Evolutionary conservation across 1,140 invertebrate species (phyloP), one percentile per base, ranked within the genome.

Genomic region (Caenorhabditis tropicalis): DNA sequence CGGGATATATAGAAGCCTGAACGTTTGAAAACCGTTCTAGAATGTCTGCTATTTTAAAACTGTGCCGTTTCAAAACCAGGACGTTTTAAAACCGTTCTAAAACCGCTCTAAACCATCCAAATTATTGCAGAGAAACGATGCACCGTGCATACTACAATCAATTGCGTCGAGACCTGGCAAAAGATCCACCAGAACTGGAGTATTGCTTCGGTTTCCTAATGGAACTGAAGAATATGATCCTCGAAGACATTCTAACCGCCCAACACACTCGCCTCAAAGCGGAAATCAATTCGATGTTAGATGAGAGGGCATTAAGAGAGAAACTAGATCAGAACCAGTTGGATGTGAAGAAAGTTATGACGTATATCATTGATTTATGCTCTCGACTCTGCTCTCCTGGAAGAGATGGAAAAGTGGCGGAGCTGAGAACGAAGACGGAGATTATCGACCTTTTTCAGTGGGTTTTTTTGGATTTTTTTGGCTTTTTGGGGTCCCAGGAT

Each of bases 301-400:
- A 84, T n/a, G 83, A 84, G 53, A 21, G 21, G 10, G 29, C 21
- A 27, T 51, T 84, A 12, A 46, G 83, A 21, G 53, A n/a, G 1
- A 58, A 84, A 31, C n/a, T 84, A 5, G 83, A 79, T 7, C 15
- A 79, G 9, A 39, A 29, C 3, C 21, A 27, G 29, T 31, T 84
- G 5, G 83, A 84, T 48, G 49, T 84, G 5, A 56, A 58, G 33
- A 48, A 65, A 29, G 83, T 84, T 15, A 49, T 65, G 27, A 39
- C 48, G 12, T 84, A 74, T n/a, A 65, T 84, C 29, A 27, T 84
- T 1, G 79, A 84, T 7, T 46, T 84, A 15, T 65, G 70, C 19
- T 65, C 58, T 7, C 15, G 83, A n/a, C 83, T 84, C n/a, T 84
- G 83, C 39, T 79, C 58, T 33, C 83, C 83, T 2, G 83, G 9